Evolutionary conservation across 1,140 invertebrate species (phyloP).

Genomic region (Delia radicum): DNA sequence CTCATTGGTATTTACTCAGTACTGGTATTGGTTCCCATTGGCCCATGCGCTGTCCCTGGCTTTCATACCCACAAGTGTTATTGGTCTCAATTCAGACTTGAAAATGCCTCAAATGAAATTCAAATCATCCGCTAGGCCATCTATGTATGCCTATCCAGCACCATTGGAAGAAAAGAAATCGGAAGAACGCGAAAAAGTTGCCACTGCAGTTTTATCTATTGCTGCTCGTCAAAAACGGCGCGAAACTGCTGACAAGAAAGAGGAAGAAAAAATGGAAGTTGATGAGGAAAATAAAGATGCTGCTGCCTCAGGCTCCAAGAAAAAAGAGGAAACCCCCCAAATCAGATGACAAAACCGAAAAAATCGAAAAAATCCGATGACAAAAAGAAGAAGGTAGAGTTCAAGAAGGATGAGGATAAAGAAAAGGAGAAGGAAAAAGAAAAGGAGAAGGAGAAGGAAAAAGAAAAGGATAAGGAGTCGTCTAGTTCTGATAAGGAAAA

Average conservation of each 20-base stretch:
- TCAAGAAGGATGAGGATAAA: conserved; percentile 55
- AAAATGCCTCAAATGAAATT: conserved; percentile 97
- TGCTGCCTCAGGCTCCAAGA: conserved; percentile 59
- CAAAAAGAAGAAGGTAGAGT: conserved; percentile 59
- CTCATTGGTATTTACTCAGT: conserved; percentile 97
- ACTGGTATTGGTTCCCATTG: conserved; percentile 99
- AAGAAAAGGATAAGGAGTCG: conserved; percentile 51
- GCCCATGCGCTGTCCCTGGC: conserved; percentile 93
- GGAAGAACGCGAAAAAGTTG: conserved; percentile 92
- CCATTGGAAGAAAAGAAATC: conserved; percentile 97
- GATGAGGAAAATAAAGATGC: conserved; percentile 65
- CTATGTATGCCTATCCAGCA: conserved; percentile 94
- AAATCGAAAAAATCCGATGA: conserved; percentile 53
- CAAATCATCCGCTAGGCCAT: conserved; percentile 91
- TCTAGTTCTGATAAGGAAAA: conserved; percentile 57
- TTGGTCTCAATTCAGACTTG: conserved; percentile 91
- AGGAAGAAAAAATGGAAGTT: conserved; percentile 76
- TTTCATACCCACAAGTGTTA: conserved; percentile 94
- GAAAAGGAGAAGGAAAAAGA: conserved; percentile 23
- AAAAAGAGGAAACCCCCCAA: conserved; percentile 63
- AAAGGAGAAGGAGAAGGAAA: conserved; percentile 45
- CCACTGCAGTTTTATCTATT: conserved; percentile 95
- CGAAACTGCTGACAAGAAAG: conserved; percentile 61
- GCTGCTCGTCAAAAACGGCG: conserved; percentile 86
- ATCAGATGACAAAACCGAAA: conserved; percentile 59